phyloP scores from a whole-genome alignment of 2,113 vertebrate species.

The Merops nubicus region DNA sequence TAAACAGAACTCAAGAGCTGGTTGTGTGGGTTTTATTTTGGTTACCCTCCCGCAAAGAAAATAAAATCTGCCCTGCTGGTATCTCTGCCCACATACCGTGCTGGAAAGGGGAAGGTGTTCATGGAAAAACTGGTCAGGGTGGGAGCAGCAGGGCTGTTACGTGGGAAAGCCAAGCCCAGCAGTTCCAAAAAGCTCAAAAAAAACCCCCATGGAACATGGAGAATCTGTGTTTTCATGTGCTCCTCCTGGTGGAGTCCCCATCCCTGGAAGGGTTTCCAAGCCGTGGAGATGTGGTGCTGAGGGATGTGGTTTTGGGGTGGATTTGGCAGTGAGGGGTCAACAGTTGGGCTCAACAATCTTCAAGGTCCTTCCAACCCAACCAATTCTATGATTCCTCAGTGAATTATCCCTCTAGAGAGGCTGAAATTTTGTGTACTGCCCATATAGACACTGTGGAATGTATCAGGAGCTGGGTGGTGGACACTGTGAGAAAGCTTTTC shows the following conservation, averaged over 20 bases:
- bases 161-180: neutral
- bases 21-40: neutral
- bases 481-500: neutral
- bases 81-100: neutral
- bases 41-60: neutral
- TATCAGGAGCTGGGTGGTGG: neutral
- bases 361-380: neutral
- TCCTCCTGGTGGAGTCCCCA: neutral
- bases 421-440: neutral
- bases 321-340: neutral
- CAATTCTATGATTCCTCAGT: neutral
- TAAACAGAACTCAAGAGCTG: neutral
- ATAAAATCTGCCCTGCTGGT: neutral
- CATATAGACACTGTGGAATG: accelerated
- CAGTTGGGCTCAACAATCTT: neutral
- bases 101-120: neutral
- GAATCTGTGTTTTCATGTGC: neutral
- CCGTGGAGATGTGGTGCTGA: neutral
- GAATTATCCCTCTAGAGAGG: neutral
- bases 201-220: neutral
- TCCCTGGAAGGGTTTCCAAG: neutral
- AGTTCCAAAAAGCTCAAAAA: neutral
- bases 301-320: neutral
- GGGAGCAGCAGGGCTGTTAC: neutral
- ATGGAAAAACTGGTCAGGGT: neutral